phyloP scores from a whole-genome alignment of 2,888 invertebrate genomes.

The Coremacera marginata region DNA sequence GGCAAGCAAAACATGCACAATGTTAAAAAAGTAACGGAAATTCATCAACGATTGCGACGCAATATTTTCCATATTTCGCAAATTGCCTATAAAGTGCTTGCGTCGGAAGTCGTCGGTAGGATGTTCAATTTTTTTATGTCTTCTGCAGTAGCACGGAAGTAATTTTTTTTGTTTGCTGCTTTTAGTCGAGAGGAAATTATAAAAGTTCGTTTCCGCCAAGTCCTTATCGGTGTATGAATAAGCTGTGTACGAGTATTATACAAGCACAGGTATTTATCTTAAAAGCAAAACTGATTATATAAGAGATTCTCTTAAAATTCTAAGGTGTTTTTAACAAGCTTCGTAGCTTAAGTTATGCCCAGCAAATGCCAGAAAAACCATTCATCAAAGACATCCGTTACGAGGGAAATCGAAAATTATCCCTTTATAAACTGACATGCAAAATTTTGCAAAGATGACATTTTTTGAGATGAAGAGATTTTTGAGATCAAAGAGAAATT shows the following conservation, averaged over 20 bases:
- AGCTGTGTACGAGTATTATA: no score
- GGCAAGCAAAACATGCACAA: constrained; percentile 1
- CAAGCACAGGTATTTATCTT: no score
- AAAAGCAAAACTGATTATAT: background rate
- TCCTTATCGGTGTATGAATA: no score
- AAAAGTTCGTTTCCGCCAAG: background rate
- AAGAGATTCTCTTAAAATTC: background rate
- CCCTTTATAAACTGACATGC: no score
- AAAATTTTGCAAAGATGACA: no score
- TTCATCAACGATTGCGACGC: constrained; percentile 22
- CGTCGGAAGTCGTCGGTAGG: background rate
- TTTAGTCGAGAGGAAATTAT: background rate
- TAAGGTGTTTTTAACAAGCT: no score
- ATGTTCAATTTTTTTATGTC: background rate
- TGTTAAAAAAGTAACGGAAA: constrained; percentile 11
- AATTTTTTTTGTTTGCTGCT: background rate
- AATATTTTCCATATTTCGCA: background rate
- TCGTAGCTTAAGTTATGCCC: no score
- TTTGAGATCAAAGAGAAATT: no score
- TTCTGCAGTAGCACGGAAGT: background rate
- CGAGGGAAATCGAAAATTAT: constrained; percentile 2
- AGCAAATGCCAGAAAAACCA: no score
- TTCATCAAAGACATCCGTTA: background rate
- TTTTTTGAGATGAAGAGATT: no score
- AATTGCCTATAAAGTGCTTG: constrained; percentile 5